Evolutionary conservation across 1,140 invertebrate genomes (phyloP), one percentile per base, ranked within the genome.

Genomic region (Polypedilum pembai): DNA sequence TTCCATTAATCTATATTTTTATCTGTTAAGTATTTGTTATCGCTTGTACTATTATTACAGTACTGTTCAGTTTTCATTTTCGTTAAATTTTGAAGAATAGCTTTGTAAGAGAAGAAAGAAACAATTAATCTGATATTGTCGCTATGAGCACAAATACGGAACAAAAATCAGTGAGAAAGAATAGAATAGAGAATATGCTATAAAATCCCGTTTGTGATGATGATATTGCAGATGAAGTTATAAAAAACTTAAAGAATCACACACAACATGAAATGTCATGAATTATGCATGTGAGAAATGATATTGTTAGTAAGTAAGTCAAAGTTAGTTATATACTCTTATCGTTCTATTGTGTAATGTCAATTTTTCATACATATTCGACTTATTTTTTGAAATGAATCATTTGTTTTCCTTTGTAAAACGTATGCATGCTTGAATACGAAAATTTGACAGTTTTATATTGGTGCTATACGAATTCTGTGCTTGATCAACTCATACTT

Each of bases 401-500:
- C 45, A 56, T 4, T 56, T 12, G 12, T n/a, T 56, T 12, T 56
- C 45, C 12, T 56, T 56, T 4, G 4, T 4, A 56, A 56, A 56
- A 15, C 12, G n/a, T n/a, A n/a, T 56, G 12, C 45, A 56, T n/a
- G 12, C 45, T 12, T 15, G 12, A 12, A 15, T 1, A n/a, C 12
- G n/a, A n/a, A 56, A 56, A n/a, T 56, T 56, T 15, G 3, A 56
- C 45, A 56, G n/a, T 56, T 4, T 15, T 12, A n/a, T 2, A n/a
- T 12, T n/a, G 15, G 4, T 56, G 45, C 45, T 56, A 4, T 15
- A 56, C n/a, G 41, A 15, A 56, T 56, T 56, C 45, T 12, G 12
- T n/a, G 45, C n/a, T 56, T 56, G 45, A 56, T 56, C 24, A 33
- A 56, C n/a, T 56, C 45, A 56, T 56, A 56, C n/a, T 56, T n/a